Percentiles rank a stretch among this genome's conserved stretches.
phyloP scores from a whole-genome alignment of 2,113 vertebrate species.

The Hemichromis elongatus region DNA sequence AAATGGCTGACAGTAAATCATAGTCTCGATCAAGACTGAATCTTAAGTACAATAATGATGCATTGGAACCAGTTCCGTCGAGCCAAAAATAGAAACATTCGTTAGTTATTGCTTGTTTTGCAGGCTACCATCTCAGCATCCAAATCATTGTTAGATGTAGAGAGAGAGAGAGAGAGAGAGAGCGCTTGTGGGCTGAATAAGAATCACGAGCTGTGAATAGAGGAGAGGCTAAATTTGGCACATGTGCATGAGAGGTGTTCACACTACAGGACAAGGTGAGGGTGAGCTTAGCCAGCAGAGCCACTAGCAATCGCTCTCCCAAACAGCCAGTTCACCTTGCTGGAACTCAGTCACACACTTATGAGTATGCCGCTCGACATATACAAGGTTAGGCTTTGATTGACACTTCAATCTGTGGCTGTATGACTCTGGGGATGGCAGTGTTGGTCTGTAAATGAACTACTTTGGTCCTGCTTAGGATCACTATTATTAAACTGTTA shows the following conservation, averaged over 20 bases:
- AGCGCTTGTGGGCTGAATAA: not conserved
- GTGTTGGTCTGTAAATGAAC: not conserved
- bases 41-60: not conserved
- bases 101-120: not conserved
- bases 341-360: not conserved
- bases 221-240: constrained; percentile 40
- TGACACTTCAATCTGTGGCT: not conserved
- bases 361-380: constrained; percentile 16
- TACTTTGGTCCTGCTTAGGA: not conserved
- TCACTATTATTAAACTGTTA: not conserved
- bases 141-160: not conserved
- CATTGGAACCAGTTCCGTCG: not conserved
- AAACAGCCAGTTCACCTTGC: constrained; percentile 22
- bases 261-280: constrained; percentile 16
- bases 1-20: constrained; percentile 42
- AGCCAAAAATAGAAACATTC: constrained; percentile 21
- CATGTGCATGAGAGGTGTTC: not conserved
- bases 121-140: not conserved
- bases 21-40: not conserved
- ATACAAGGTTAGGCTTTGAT: not conserved
- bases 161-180: not conserved
- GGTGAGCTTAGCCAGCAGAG: not conserved
- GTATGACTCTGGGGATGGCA: not conserved
- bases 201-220: not conserved
- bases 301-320: constrained; percentile 16